phyloP scores from a whole-genome alignment of 2,113 vertebrate genomes.

The Myotis yumanensis region DNA sequence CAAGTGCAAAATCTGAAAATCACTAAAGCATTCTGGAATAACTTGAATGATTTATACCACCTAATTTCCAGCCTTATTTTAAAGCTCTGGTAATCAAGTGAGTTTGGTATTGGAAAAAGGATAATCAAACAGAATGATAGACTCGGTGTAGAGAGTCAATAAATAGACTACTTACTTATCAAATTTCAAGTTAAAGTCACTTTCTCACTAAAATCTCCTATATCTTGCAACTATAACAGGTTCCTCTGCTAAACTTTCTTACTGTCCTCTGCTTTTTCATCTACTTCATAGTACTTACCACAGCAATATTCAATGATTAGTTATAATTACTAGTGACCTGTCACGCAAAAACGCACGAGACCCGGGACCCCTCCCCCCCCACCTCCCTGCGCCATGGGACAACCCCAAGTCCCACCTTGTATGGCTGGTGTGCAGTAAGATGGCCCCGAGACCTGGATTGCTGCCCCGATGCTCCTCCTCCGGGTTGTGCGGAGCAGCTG shows the following conservation, averaged over 20 bases:
- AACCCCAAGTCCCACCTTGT: too few relatives aligned
- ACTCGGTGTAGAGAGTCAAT: not conserved
- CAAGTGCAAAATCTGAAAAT: not conserved
- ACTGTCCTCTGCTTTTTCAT: not conserved
- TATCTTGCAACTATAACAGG: not conserved
- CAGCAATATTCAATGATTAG: not conserved
- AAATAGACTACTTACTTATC: not conserved
- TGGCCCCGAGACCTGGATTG: too few relatives aligned
- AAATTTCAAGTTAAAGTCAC: not conserved
- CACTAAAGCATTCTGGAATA: not conserved
- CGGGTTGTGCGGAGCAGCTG: too few relatives aligned
- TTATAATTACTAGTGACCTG: not conserved
- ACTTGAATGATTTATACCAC: not conserved
- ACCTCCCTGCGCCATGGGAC: too few relatives aligned
- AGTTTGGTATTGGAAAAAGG: not conserved
- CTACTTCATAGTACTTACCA: not conserved
- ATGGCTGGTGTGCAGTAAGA: too few relatives aligned
- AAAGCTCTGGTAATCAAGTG: not conserved
- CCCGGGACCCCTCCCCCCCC: too few relatives aligned
- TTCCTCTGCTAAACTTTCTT: not conserved
- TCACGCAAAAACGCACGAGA: fast-evolving
- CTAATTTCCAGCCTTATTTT: not conserved
- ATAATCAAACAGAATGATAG: not conserved
- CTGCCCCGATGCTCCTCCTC: too few relatives aligned
- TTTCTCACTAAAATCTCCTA: not conserved